Evolutionary conservation across 2,113 vertebrate genomes (phyloP).

Genomic region (Lanius collurio): DNA sequence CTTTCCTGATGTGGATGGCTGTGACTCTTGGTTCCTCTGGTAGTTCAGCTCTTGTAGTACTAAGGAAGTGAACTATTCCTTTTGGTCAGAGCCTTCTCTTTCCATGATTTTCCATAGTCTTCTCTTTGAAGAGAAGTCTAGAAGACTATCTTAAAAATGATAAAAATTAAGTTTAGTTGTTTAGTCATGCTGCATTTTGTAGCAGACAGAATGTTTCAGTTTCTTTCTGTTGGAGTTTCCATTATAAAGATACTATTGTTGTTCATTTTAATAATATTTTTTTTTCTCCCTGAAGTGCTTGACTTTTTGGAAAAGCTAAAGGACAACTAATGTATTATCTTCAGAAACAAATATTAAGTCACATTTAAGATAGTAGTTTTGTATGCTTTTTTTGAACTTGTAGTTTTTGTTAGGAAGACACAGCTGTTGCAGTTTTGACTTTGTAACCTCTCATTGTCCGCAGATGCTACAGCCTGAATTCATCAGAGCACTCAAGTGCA

Average conservation of each 20-base stretch:
- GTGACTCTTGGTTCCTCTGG: neutral
- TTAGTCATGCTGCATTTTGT: neutral
- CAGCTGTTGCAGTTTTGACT: neutral
- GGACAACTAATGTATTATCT: neutral
- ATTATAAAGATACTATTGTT: neutral
- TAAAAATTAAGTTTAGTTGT: neutral
- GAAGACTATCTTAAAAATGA: neutral
- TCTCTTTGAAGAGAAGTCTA: neutral
- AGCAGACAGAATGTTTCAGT: neutral
- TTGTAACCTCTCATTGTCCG: neutral
- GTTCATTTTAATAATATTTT: neutral
- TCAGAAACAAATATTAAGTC: neutral
- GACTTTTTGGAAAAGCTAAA: neutral
- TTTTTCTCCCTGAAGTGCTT: neutral
- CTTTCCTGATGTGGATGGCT: neutral
- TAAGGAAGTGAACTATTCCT: neutral
- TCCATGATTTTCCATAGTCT: neutral
- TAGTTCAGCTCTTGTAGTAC: neutral
- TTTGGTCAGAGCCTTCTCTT: neutral
- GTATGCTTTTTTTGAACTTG: neutral
- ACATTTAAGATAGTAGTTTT: neutral
- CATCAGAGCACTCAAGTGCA: neutral
- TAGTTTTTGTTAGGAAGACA: neutral
- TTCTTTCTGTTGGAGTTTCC: neutral
- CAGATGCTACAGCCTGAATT: neutral